Base-by-base conservation (phyloP, 2,888 invertebrate species). In the Oxytorus armatus region DNA sequence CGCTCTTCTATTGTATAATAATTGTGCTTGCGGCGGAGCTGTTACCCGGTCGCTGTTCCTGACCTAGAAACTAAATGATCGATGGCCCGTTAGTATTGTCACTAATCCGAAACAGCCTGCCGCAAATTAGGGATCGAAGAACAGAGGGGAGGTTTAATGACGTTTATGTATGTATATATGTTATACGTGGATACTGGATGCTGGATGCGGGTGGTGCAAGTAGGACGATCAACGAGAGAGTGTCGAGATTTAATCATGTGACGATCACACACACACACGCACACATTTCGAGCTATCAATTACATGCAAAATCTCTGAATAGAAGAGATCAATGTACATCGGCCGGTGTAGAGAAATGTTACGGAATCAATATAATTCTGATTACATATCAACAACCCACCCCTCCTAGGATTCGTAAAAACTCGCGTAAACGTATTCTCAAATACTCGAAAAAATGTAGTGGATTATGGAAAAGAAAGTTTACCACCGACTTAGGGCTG, bases 1-100 rank as follows among this genome's bases (percentile, higher is more conserved):
- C 18, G 63, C 16, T 10, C 3, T 23, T 53, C n/a, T n/a, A n/a
- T 25, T 16, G 39, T 68, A 53, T 10, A 39, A 53, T 68, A 68
- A 53, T 16, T 23, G 21, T 49, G n/a, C n/a, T 44, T 44, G 16
- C 36, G 10, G 18, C 11, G 18, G 47, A 33, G 33, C 49, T 44
- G 33, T 55, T 47, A 69, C 33, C 14, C 57, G 55, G 36, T 29
- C 8, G 61, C 51, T 18, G 42, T 21, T 53, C 42, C 51, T 63
- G 73, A 73, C 63, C 73, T 29, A 42, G 25, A 73, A 63, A 63
- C 53, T 47, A 51, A 53, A 63, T 73, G 73, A 73, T 73, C 73
- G 63, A 73, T 73, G 51, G 73, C 63, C 53, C 39, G 53, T 73
- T 63, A 55, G 53, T 53, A 65, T 74, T 44, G 53, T 65, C 65